Conservation (phyloP, 2,888 invertebrate genomes). For the Cephus pulcher region DNA sequence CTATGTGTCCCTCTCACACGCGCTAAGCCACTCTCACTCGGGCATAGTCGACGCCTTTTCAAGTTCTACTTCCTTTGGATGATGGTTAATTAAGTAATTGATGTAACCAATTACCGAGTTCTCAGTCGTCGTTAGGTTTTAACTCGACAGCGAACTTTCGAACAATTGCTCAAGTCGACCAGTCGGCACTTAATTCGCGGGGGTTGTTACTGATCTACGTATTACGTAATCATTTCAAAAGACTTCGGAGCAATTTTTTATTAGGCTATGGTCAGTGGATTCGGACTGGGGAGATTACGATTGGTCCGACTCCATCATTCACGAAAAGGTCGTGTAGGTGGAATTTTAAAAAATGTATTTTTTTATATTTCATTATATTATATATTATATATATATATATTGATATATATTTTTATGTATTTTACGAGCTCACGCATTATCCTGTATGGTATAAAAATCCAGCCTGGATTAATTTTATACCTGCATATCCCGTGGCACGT, state of each 20-base stretch:
- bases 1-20: background rate
- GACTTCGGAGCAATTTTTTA: background rate
- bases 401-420: no score
- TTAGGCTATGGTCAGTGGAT: background rate
- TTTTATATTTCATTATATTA: no score
- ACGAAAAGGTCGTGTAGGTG: no score
- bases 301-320: no score
- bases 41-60: background rate
- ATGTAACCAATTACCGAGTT: slow-evolving; percentile 32
- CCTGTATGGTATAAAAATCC: no score
- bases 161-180: background rate
- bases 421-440: no score
- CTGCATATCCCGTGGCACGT: no score
- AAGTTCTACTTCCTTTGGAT: background rate
- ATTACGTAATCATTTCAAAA: background rate
- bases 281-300: no score
- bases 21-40: background rate
- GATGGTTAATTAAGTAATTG: slow-evolving; percentile 25
- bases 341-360: no score
- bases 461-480: no score
- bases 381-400: no score
- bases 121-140: background rate
- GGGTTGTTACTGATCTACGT: background rate
- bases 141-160: background rate
- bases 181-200: background rate